phyloP scores from a whole-genome alignment of 2,113 vertebrate species.

The Laticauda laticaudata region DNA sequence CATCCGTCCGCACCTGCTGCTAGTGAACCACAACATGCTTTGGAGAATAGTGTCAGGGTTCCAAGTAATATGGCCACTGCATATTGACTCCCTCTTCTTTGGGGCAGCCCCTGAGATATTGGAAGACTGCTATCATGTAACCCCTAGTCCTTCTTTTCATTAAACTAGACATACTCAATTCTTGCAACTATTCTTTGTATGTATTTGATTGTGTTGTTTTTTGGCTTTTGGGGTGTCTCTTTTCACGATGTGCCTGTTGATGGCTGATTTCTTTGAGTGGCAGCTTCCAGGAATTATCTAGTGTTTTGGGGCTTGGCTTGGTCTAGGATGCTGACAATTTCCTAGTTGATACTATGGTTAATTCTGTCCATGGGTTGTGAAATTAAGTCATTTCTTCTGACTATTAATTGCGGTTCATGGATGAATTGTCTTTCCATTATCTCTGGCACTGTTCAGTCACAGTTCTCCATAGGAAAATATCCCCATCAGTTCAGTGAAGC shows the following conservation, averaged over 20 bases:
- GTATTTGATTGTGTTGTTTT: too few relatives aligned
- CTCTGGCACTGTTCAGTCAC: not conserved
- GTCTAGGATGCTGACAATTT: not conserved
- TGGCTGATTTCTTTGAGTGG: not conserved
- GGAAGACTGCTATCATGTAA: too few relatives aligned
- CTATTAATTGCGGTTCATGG: not conserved
- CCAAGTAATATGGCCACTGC: too few relatives aligned
- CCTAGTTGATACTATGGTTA: not conserved
- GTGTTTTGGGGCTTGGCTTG: not conserved
- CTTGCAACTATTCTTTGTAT: too few relatives aligned
- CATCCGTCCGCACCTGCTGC: too few relatives aligned
- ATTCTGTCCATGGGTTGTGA: not conserved
- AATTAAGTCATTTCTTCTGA: not conserved
- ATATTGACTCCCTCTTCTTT: too few relatives aligned
- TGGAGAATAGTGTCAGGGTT: too few relatives aligned
- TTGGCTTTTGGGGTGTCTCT: not conserved
- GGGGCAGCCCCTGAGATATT: too few relatives aligned
- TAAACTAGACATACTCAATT: too few relatives aligned
- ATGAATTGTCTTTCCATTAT: not conserved
- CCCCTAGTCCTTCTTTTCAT: too few relatives aligned
- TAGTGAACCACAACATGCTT: too few relatives aligned
- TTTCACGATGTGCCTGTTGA: not conserved
- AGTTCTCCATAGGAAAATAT: not conserved
- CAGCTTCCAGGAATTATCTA: not conserved
- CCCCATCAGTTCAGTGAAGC: not conserved